These are phyloP conservation scores for Acanthosepion pharaonis DNA, from an alignment of 2,888 invertebrate genomes.

Conservation along the genomic window DNA sequence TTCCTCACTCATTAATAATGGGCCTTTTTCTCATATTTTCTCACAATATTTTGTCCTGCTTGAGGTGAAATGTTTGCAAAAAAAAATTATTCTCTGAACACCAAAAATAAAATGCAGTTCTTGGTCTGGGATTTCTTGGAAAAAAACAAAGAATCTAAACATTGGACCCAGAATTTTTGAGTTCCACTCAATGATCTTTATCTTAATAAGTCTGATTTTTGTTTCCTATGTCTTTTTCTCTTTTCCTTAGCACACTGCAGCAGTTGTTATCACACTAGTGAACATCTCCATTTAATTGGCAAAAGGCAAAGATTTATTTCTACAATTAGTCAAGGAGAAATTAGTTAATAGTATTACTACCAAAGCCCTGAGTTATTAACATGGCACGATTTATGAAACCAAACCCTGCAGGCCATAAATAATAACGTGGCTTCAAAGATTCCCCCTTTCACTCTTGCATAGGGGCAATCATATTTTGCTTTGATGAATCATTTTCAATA, in stretches of 20 bases:
- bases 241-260: background rate
- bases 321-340: slow-evolving; percentile 1
- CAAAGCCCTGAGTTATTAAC: background rate
- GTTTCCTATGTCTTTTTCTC: background rate
- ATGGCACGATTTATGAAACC: slow-evolving; percentile 33
- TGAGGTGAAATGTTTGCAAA: too few species aligned
- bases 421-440: background rate
- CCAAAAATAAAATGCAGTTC: too few species aligned
- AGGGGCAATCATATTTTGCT: background rate
- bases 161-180: too few species aligned
- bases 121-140: too few species aligned
- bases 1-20: too few species aligned
- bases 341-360: slow-evolving; percentile 10
- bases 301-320: slow-evolving; percentile 21
- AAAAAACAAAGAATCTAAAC: too few species aligned
- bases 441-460: background rate
- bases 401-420: background rate
- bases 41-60: too few species aligned
- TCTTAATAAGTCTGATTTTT: background rate
- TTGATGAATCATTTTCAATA: slow-evolving; percentile 33
- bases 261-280: background rate
- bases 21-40: too few species aligned
- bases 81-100: too few species aligned
- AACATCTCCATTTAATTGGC: background rate
- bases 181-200: too few species aligned